Evolutionary conservation across 2,888 invertebrate species (phyloP).

Genomic region (Acanthosepion esculentum): DNA sequence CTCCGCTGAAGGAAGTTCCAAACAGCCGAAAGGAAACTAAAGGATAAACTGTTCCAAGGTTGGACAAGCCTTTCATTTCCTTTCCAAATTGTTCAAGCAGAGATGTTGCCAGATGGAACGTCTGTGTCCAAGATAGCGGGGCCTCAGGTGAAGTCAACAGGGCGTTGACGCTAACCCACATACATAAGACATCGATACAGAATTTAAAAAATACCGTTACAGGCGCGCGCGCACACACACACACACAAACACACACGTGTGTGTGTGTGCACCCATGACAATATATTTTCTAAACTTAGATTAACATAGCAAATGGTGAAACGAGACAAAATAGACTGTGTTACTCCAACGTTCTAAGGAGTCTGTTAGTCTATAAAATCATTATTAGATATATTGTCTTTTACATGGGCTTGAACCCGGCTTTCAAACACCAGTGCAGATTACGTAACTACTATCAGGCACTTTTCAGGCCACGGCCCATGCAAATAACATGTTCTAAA

Average conservation of each 20-base stretch:
- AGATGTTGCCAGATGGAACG: not conserved
- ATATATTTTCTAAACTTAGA: too few relatives aligned
- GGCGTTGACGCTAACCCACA: not conserved
- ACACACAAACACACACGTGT: not conserved
- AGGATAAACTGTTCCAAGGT: not conserved
- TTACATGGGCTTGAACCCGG: too few relatives aligned
- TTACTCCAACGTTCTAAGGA: too few relatives aligned
- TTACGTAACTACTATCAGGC: too few relatives aligned
- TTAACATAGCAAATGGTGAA: too few relatives aligned
- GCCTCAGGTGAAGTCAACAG: not conserved
- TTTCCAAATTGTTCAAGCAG: not conserved
- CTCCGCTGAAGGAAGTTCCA: not conserved
- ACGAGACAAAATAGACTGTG: too few relatives aligned
- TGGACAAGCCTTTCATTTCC: not conserved
- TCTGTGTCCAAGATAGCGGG: not conserved
- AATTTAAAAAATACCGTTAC: not conserved
- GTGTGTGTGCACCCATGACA: not conserved
- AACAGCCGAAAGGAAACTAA: conserved; percentile 4
- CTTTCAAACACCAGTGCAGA: too few relatives aligned
- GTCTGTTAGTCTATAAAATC: too few relatives aligned
- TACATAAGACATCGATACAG: not conserved
- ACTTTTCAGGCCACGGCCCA: too few relatives aligned
- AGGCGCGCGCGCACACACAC: not conserved
- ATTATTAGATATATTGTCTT: too few relatives aligned
- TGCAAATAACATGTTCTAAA: too few relatives aligned